Evolutionary conservation across 1,140 invertebrate genomes (phyloP), one percentile per base, ranked within the genome.

Genomic region (Planococcus citri): DNA sequence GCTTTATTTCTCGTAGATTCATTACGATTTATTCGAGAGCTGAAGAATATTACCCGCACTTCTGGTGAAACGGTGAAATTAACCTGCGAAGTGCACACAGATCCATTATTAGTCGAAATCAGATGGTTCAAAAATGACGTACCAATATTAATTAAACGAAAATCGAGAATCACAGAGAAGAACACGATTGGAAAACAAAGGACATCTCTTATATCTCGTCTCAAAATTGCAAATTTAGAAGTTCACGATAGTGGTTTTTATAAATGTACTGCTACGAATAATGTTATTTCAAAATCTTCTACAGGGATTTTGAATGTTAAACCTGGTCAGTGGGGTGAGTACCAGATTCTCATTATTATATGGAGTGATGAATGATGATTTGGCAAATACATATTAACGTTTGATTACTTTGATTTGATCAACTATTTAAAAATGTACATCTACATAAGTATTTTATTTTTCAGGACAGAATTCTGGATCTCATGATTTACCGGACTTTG

Each of bases 51-150:
- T 17, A 87, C 86, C 1, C 82, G 82, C 72, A 83, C 85, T 71
- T 78, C 80, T 12, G 87, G 87, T 1, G 83, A 84, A 25, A 79
- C 77, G 1, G 82, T 86, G 1, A 81, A 82, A 70, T 79, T 90
- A 72, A 76, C 81, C 41, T 90, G 88, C 75, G 87, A 89, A 75
- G 87, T 87, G 38, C 83, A 86, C n/a, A 79, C 82, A 24, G 84
- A 86, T 41, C 78, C 83, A 0, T 79, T 82, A 3, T 82, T 84
- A n/a, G 79, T 74, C 0, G 80, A 79, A 68, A 83, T 90, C 72
- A 78, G 76, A 21, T 91, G 89, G 89, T 84, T 80, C 73, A 86
- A 86, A 75, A 87, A 89, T 75, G 82, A 84, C 73, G 83, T 82
- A 1, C 84, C 82, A 0, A 75, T 89, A 1, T 77, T 86, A 25